Evolutionary conservation across 2,113 vertebrate species (phyloP).

Genomic region (Megaceryle maxima): DNA sequence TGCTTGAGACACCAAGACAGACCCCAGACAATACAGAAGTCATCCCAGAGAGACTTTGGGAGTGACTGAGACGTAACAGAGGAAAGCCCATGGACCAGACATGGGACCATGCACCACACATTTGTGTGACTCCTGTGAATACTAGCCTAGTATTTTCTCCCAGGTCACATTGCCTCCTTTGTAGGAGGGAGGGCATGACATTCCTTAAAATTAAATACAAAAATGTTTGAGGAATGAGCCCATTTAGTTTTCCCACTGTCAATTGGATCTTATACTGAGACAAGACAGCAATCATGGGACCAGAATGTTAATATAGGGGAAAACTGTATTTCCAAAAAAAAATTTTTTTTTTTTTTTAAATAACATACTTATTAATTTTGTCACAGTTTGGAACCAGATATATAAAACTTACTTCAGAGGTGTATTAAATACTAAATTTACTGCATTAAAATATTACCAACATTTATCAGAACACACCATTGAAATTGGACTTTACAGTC

Average conservation of each 20-base stretch:
- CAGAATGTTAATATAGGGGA: background rate
- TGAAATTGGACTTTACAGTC: background rate
- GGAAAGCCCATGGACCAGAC: no score
- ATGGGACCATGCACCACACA: background rate
- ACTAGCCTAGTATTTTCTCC: background rate
- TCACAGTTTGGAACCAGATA: background rate
- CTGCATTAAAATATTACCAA: background rate
- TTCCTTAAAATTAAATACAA: background rate
- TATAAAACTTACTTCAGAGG: background rate
- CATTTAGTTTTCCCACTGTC: background rate
- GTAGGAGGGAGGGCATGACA: background rate
- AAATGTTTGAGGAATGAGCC: background rate
- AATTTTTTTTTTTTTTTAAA: background rate
- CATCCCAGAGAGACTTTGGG: background rate
- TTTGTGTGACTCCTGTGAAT: background rate
- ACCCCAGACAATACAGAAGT: background rate
- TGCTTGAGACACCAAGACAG: background rate
- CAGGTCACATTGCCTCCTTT: background rate
- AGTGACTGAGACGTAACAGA: background rate
- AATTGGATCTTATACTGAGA: background rate
- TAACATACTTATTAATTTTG: background rate
- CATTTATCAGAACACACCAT: background rate
- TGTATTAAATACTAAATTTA: background rate
- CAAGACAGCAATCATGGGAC: background rate
- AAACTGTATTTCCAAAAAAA: background rate